Evolutionary conservation across 2,113 vertebrate genomes (phyloP), one percentile per base, ranked within the genome.

Genomic region (Etheostoma spectabile): DNA sequence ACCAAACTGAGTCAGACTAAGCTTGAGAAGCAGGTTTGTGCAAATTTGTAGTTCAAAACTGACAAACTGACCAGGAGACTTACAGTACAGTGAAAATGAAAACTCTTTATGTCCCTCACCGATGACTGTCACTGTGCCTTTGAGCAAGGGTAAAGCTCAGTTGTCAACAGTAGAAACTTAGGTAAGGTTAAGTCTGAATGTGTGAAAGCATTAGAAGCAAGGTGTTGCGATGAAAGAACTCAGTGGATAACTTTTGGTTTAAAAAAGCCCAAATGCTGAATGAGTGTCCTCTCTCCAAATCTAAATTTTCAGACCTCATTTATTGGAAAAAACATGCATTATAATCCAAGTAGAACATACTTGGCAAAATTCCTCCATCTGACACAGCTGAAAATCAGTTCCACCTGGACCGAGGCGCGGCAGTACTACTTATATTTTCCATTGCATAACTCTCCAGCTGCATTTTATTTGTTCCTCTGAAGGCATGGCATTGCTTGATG

Each of bases 381-480:
- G 79, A 72, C 70, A 72, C 35, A 38, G 78, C 64, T 82, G 49
- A 79, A 86, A 93, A 89, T 90, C 66, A 66, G 24, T 79, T 88
- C 89, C 91, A 90, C 91, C 90, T 92, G 90, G 79, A 80, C 57
- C 2, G 33, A 71, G 57, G 67, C 27, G 24, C 57, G 67, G 74
- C 16, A 0, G 77, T 27, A 60, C 75, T 72, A 62, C 35, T 88
- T 78, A 59, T 49, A 77, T 89, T 92, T 92, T 88, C 88, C 88
- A 88, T 88, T 85, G 77, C 88, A 85, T 48, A 88, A 87, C 13
- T 55, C 64, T 74, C 45, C 84, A 87, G 63, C 67, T 85, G 84
- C 65, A 74, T 87, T 89, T 88, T 68, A 86, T 83, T 88, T 53
- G 71, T 77, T 64, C 30, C 57, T 80, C 65, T 46, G 22, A 53